A percentile compares a stretch with the other conserved stretches of the same genome.
phyloP scores from a whole-genome alignment of 2,113 vertebrate genomes.

The Illadopsis cleaveri region DNA sequence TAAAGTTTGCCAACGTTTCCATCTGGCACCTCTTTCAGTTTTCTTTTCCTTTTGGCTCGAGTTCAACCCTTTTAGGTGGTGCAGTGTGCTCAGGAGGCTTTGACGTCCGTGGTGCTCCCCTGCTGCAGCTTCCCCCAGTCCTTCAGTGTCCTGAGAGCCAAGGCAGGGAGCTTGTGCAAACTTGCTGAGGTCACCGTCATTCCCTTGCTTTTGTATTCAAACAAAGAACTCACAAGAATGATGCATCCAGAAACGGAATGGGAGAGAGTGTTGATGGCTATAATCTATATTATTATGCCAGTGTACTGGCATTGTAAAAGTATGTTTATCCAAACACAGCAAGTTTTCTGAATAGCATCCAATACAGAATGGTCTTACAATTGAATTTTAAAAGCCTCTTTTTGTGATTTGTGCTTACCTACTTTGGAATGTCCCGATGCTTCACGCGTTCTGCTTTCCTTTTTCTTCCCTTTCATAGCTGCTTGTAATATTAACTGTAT shows the following conservation, averaged over 20 bases:
- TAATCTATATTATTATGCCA: neutral
- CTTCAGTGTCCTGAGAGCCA: neutral
- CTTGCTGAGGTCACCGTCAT: neutral
- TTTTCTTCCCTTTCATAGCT: neutral
- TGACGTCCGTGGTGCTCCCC: neutral
- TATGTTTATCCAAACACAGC: neutral
- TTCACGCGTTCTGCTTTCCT: neutral
- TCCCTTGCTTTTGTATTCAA: neutral
- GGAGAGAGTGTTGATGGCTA: neutral
- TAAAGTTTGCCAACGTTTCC: neutral
- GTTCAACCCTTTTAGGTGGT: neutral
- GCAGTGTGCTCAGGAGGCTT: neutral
- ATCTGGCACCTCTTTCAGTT: neutral
- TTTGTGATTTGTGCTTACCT: neutral
- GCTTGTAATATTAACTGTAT: conserved; percentile 30
- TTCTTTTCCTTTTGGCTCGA: neutral
- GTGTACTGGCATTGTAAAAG: neutral
- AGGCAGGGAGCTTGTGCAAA: neutral
- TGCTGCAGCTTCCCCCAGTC: neutral
- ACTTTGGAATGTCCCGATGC: neutral
- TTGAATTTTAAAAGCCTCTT: neutral
- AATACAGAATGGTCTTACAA: neutral
- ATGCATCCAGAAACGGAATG: neutral
- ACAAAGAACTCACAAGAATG: neutral
- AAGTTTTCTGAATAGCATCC: neutral